Evolutionary conservation across 2,797 vertebrate genomes (phyloP), one percentile per base, ranked within the genome.

Genomic region (Anabacerthia variegaticeps): DNA sequence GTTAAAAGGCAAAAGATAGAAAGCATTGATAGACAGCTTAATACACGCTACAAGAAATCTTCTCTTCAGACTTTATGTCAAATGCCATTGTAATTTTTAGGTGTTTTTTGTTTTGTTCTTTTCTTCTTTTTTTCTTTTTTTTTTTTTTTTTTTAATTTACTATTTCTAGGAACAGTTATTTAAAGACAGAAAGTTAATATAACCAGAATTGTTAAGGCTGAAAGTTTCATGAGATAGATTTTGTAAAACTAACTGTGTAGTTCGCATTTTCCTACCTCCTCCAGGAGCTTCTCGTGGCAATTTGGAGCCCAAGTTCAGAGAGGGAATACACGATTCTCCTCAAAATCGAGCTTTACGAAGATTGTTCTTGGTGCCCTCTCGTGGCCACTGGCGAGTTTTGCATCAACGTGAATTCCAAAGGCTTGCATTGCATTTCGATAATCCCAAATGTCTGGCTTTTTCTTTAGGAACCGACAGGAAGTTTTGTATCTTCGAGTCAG

Each of bases 281-380:
- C 37, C 28, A 27, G 62, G 37, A 79, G 8, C 41, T 34, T 46
- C 16, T 32, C 28, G 2, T 0, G 10, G 36, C 22, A 18, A 5
- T 68, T 80, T 36, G 14, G 48, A 46, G 54, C 30, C 4, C 23
- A 4, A 30, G 16, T 36, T 69, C 24, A 36, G 1, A 5, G 3
- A 21, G 4, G 23, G 18, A 51, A 28, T 6, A 3, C 19, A 2
- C 0, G 9, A 9, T 9, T 66, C 43, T 49, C 16, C 14, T 14
- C 10, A 3, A 19, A 66, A 59, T 10, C 30, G 7, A 30, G 18
- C 27, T 83, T 68, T 10, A 11, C 37, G 37, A 24, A 41, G 39
- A 56, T 5, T 18, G 65, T 44, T 49, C 63, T 85, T 91, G 95
- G 84, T 97, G 97, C 97, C 97, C 97, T 97, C 97, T 90, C 8